A percentile compares a stretch with the other conserved stretches of the same genome.
These are phyloP conservation scores for Ormyrus nitidulus DNA, from an alignment of 2,888 invertebrate species.

Conservation along the genomic window DNA sequence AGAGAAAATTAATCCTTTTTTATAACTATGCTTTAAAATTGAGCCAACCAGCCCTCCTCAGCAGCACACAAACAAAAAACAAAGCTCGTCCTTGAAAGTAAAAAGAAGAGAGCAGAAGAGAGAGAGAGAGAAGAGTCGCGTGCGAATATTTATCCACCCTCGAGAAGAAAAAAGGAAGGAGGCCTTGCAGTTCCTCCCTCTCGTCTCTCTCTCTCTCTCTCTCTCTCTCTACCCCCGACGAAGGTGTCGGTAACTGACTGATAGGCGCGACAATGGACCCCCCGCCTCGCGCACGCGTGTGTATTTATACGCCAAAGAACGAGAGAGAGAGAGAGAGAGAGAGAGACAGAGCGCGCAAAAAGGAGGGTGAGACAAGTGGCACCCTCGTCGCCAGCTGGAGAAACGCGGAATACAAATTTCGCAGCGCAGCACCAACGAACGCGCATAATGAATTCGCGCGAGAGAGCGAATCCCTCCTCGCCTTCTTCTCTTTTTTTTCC, in stretches of 20 bases:
- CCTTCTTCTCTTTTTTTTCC: conserved; percentile 26
- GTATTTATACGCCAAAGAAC: not conserved
- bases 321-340: conserved; percentile 51
- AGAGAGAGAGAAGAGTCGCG: too few relatives aligned
- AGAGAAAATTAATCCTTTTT: too few relatives aligned
- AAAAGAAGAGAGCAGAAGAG: too few relatives aligned
- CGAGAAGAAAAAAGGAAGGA: too few relatives aligned
- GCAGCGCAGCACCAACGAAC: conserved; percentile 49
- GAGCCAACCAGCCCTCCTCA: too few relatives aligned
- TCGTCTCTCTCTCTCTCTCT: not conserved
- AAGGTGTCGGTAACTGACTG: conserved; percentile 6
- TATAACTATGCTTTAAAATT: too few relatives aligned
- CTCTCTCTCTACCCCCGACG: not conserved
- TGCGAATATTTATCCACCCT: too few relatives aligned
- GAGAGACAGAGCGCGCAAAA: conserved; percentile 51
- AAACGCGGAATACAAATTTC: conserved; percentile 73
- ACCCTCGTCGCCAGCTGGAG: conserved; percentile 64
- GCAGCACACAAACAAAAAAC: too few relatives aligned
- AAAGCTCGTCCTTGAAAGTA: too few relatives aligned
- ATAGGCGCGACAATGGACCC: conserved; percentile 8
- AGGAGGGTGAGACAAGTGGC: conserved; percentile 62
- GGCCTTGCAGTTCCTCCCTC: not conserved
- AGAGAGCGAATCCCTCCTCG: conserved; percentile 60
- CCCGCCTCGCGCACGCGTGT: not conserved
- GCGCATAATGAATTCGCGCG: conserved; percentile 64